Evolutionary conservation across 2,113 vertebrate species (phyloP).

Genomic region (Stomatorhinus ivindoensis): DNA sequence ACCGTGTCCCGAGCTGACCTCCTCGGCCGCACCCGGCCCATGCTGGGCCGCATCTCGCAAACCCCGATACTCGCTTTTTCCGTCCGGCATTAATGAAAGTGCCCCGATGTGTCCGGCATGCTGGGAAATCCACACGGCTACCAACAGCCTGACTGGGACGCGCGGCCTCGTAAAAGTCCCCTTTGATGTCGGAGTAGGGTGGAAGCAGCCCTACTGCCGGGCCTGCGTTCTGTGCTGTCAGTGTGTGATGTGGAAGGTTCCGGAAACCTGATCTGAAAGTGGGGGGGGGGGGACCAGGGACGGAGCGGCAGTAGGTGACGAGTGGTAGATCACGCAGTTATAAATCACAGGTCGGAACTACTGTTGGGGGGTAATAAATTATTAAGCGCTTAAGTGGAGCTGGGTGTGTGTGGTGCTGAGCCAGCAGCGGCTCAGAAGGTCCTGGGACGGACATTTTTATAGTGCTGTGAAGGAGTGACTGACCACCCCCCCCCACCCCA

Average conservation of each 20-base stretch:
- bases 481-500: neutral
- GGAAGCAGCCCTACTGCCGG: neutral
- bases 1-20: neutral
- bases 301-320: neutral
- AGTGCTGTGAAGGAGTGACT: neutral
- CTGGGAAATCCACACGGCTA: neutral
- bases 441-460: neutral
- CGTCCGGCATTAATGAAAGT: neutral
- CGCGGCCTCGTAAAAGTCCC: neutral
- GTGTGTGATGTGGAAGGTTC: neutral
- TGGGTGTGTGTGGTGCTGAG: neutral
- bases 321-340: neutral
- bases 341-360: neutral
- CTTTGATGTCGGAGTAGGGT: neutral
- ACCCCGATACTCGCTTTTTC: neutral
- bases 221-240: neutral
- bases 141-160: neutral
- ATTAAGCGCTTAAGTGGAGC: neutral
- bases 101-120: neutral
- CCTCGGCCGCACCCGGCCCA: neutral
- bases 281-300: neutral
- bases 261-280: neutral
- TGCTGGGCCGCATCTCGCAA: neutral
- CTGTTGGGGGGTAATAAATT: neutral
- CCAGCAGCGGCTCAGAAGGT: neutral